phyloP scores from a whole-genome alignment of 2,888 invertebrate species.

The Orthonevra nobilis region DNA sequence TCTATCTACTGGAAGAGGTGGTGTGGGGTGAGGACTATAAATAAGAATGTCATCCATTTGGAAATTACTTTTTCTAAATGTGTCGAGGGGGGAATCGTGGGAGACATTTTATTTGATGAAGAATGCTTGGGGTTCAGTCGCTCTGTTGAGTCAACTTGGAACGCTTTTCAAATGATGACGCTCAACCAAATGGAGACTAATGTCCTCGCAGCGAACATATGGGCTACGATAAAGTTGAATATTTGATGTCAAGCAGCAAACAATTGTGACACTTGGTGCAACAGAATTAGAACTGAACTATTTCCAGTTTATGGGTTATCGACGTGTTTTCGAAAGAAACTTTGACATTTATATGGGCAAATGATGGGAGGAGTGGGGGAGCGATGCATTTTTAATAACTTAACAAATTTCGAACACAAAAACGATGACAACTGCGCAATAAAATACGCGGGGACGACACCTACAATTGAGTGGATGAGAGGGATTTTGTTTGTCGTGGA shows the following conservation, averaged over 20 bases:
- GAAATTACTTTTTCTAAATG: constrained; percentile 44
- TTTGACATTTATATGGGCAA: constrained; percentile 29
- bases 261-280: constrained; percentile 54
- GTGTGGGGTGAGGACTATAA: constrained; percentile 42
- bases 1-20: constrained; percentile 19
- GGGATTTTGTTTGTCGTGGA: not conserved
- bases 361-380: constrained; percentile 24
- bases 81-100: constrained; percentile 34
- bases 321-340: constrained; percentile 26
- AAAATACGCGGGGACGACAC: constrained; percentile 2
- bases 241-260: constrained; percentile 22
- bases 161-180: constrained; percentile 24
- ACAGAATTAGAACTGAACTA: constrained; percentile 33
- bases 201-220: constrained; percentile 58
- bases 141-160: too few relatives aligned
- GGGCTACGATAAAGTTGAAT: constrained; percentile 45
- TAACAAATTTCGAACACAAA: constrained; percentile 41
- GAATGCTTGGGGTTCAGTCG: not conserved
- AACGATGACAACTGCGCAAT: constrained; percentile 18
- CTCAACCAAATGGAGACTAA: constrained; percentile 42
- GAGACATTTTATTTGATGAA: constrained; percentile 41
- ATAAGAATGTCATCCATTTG: constrained; percentile 66
- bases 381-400: constrained; percentile 24
- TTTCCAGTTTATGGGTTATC: constrained; percentile 62
- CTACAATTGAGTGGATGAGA: constrained; percentile 4